Conservation (phyloP, 2,888 invertebrate species). For the Drosophila paranaensis region DNA sequence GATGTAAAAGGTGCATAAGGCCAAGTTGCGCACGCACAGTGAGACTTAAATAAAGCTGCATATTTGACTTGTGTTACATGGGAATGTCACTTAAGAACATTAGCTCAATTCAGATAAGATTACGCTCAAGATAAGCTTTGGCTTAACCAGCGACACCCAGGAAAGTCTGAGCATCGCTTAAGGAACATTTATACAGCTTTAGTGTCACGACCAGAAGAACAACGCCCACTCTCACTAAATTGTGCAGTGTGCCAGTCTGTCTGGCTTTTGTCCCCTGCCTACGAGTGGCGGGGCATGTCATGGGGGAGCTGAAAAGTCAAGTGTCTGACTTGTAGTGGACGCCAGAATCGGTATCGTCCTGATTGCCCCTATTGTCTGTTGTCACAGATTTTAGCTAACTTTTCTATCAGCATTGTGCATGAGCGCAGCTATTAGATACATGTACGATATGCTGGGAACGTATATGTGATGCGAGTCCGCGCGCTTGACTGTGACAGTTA, state of each 20-base stretch:
- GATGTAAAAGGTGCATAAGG: neutral
- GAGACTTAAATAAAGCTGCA: neutral
- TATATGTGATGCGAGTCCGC: neutral
- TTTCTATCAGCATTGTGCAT: slow-evolving; percentile 59
- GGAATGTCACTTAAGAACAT: slow-evolving; percentile 4
- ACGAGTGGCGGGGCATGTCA: neutral
- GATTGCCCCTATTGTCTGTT: slow-evolving; percentile 39
- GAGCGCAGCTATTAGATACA: slow-evolving; percentile 32
- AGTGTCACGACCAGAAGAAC: slow-evolving; percentile 36
- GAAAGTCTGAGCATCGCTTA: slow-evolving; percentile 27
- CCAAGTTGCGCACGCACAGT: neutral
- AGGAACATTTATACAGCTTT: slow-evolving; percentile 48
- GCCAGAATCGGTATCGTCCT: slow-evolving; percentile 20
- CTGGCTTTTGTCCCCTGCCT: slow-evolving; percentile 34
- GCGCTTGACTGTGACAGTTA: slow-evolving; percentile 59
- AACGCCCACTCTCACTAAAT: slow-evolving; percentile 16
- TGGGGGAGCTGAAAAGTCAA: slow-evolving; percentile 24
- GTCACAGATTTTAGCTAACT: slow-evolving; percentile 45
- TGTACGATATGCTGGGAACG: neutral
- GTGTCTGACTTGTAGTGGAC: slow-evolving; percentile 49
- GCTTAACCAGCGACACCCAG: slow-evolving; percentile 6
- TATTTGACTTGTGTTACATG: neutral
- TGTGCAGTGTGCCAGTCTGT: slow-evolving; percentile 28
- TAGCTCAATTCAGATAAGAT: slow-evolving; percentile 16
- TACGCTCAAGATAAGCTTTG: slow-evolving; percentile 16